Evolutionary conservation across 1,140 invertebrate genomes (phyloP), one percentile per base, ranked within the genome.

Genomic region (Caerostris extrusa): DNA sequence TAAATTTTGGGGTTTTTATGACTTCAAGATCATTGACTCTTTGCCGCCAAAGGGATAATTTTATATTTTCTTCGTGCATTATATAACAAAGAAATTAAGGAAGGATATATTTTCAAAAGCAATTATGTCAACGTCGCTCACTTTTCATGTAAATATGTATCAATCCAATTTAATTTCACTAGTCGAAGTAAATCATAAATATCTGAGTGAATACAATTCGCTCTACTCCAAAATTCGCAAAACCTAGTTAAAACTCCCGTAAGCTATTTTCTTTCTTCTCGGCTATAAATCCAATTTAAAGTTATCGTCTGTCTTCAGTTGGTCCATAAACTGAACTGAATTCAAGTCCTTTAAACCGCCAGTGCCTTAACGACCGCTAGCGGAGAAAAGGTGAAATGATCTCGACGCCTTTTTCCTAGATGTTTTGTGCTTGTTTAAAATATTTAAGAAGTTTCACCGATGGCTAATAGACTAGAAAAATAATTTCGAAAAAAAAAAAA

Each of bases 201-300:
- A 83, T 58, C 55, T 58, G 5, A 17, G 7, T 34, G 64, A 88
- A 88, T 88, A 34, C 12, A 64, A 88, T 88, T 55, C 53, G 10
- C 50, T 17, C 14, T 34, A 34, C 34, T 53, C 60, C 5, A 83
- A 34, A 83, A 58, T 17, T 83, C 14, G 19, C 56, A 10, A 88
- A 67, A 88, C 50, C 86, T 55, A 88, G 86, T 64, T 88, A 88
- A 53, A 71, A 19, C 64, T 67, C 17, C 53, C 50, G 50, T 88
- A 67, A 90, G 64, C 67, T 55, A 61, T 17, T 60, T 91, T 82
- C 19, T 58, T 60, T 64, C 19, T 81, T 53, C 2, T 57, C 3
- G 50, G 67, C 69, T 53, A 91, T 91, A 91, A 91, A 91, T 91
- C 71, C 57, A 82, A 81, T 81, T 91, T 82, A 82, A 81, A 55